These are phyloP conservation scores for Engraulis encrasicolus DNA, from an alignment of 2,113 vertebrate species.

Conservation along the genomic window DNA sequence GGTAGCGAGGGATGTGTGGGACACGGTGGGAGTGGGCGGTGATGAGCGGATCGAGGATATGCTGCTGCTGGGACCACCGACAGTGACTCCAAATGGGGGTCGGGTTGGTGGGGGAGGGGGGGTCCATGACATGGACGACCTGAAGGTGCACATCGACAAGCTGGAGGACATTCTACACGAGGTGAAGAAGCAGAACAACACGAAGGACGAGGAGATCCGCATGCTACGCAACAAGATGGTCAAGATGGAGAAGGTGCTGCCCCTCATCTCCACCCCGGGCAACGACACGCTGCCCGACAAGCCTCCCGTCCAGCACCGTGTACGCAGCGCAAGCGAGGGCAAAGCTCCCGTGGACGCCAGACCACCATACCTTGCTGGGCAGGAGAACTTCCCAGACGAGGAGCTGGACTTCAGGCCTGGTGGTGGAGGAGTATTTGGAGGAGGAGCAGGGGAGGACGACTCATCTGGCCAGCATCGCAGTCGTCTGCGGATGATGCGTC, in stretches of 20 bases:
- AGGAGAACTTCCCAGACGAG: not conserved
- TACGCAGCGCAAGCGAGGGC: slow-evolving; percentile 60
- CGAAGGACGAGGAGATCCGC: slow-evolving; percentile 97
- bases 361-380: slow-evolving; percentile 20
- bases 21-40: slow-evolving; percentile 94
- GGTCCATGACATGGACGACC: slow-evolving; percentile 86
- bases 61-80: slow-evolving; percentile 72
- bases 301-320: slow-evolving; percentile 37
- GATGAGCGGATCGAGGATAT: slow-evolving; percentile 92
- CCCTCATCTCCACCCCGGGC: slow-evolving; percentile 78
- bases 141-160: slow-evolving; percentile 96
- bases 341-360: slow-evolving; percentile 65
- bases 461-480: slow-evolving; percentile 24
- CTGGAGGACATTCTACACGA: slow-evolving; percentile 96
- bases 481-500: slow-evolving; percentile 90
- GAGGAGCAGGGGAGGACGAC: slow-evolving; percentile 68
- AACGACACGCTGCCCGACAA: slow-evolving; percentile 70
- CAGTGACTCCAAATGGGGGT: slow-evolving; percentile 46
- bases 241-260: slow-evolving; percentile 97
- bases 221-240: slow-evolving; percentile 94
- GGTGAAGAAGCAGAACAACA: slow-evolving; percentile 98
- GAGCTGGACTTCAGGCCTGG: not conserved
- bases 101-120: too few relatives aligned
- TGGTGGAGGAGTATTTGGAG: not conserved
- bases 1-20: slow-evolving; percentile 96